Evolutionary conservation across 2,797 vertebrate genomes (phyloP), one percentile per base, ranked within the genome.

Genomic region (Aulostomus chinensis): DNA sequence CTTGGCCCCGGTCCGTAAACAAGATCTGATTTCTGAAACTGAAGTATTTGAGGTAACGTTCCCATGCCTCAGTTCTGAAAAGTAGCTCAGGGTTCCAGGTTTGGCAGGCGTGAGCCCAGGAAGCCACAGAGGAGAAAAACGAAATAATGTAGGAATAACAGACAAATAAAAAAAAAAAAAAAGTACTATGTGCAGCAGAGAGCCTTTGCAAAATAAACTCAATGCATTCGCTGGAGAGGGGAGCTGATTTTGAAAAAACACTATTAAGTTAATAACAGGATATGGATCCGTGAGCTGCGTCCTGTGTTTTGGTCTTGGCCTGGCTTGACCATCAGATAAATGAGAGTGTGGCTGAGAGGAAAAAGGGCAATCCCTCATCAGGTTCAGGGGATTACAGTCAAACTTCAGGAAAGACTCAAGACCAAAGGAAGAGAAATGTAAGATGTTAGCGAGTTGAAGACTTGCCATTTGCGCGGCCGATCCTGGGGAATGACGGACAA

Each of bases 21-120:
- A 83, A 73, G 73, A 85, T 86, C 80, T 58, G 25, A 78, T 86
- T 85, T 79, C 82, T 58, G n/a, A n/a, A n/a, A n/a, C 59, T 64
- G 75, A 83, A 49, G 69, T 47, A 43, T 45, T 72, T 64, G 73
- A 82, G 73, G 69, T 35, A 64, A 70, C 16, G 5, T 65, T 76
- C 64, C 64, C 68, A 73, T 49, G 76, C 58, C 58, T 61, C 2
- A 2, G 32, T 50, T 56, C 20, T 50, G 10, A 68, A 66, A 55
- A 48, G 36, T 48, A 41, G 25, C 22, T 60, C 58, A 50, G 42
- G 50, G 63, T 22, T 77, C 61, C 58, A 66, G 69, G 54, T 65
- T 62, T 83, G 74, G 79, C 79, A 69, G 63, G 60, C 7, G 1
- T 10, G 0, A 38, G 56, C 49, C 58, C 51, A 46, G 35, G 3